Conservation (phyloP, 2,113 vertebrate genomes). For the Paracanthobrama guichenoti region DNA sequence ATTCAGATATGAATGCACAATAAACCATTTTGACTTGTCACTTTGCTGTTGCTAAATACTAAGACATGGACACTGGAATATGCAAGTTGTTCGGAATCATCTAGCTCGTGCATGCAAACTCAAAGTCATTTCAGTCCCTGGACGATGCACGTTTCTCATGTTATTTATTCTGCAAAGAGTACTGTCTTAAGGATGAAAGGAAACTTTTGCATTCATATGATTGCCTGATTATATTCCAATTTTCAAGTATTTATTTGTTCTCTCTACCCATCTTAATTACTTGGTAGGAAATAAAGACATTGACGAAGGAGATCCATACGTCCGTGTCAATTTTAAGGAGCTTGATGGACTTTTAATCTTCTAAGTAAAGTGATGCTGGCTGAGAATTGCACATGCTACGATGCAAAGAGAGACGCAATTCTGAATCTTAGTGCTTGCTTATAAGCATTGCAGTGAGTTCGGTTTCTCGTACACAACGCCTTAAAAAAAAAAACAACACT, state of each 20-base stretch:
- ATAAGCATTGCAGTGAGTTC: conserved; percentile 61
- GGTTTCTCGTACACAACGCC: conserved; percentile 45
- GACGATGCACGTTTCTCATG: background rate
- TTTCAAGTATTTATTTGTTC: conserved; percentile 7
- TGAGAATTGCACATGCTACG: conserved; percentile 43
- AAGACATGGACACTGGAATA: conserved; percentile 2
- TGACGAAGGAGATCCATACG: background rate
- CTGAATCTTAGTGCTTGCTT: conserved; percentile 45
- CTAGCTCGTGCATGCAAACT: conserved; percentile 3
- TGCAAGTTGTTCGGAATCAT: background rate
- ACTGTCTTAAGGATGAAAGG: background rate
- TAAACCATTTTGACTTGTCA: conserved; percentile 31
- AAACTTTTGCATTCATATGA: background rate
- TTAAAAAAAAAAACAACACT: conserved; percentile 28
- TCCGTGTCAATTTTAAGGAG: background rate
- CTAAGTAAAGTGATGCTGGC: conserved; percentile 49
- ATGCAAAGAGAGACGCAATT: conserved; percentile 45
- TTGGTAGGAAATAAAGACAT: conserved; percentile 8
- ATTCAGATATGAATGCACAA: conserved; percentile 15
- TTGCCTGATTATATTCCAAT: background rate
- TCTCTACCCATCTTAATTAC: background rate
- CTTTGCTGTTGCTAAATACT: conserved; percentile 37
- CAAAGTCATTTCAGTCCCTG: background rate
- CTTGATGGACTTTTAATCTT: background rate
- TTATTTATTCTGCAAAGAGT: conserved; percentile 28